phyloP scores from a whole-genome alignment of 2,113 vertebrate genomes.

The Motacilla tschutschensis region DNA sequence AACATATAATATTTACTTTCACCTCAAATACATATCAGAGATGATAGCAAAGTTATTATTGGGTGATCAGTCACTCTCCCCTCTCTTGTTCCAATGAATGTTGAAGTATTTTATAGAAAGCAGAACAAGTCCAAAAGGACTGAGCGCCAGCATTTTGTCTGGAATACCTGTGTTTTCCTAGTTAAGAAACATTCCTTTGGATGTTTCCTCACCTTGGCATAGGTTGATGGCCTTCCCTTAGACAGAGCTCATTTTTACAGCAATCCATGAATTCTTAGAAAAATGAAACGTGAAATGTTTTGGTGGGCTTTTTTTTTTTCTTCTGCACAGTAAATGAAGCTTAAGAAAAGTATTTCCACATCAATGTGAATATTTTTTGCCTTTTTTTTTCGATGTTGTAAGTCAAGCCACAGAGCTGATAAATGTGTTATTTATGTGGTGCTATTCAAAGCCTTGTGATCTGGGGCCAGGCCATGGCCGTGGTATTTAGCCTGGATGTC shows the following conservation, averaged over 20 bases:
- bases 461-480: neutral
- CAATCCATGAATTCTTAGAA: neutral
- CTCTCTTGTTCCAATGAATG: neutral
- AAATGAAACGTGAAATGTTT: neutral
- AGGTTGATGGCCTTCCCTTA: neutral
- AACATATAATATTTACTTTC: neutral
- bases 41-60: neutral
- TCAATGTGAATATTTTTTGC: neutral
- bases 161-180: neutral
- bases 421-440: neutral
- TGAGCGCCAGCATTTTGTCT: neutral
- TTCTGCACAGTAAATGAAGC: neutral
- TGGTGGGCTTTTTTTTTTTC: neutral
- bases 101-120: neutral
- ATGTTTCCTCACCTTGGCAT: neutral
- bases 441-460: slow-evolving; percentile 9
- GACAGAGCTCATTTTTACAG: neutral
- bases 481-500: slow-evolving; percentile 46
- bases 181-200: neutral
- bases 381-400: neutral
- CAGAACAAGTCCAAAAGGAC: neutral
- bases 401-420: neutral
- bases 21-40: neutral
- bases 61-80: neutral
- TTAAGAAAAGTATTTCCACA: neutral